Evolutionary conservation across 2,113 vertebrate species (phyloP), one percentile per base, ranked within the genome.

Genomic region (Burhinus bistriatus): DNA sequence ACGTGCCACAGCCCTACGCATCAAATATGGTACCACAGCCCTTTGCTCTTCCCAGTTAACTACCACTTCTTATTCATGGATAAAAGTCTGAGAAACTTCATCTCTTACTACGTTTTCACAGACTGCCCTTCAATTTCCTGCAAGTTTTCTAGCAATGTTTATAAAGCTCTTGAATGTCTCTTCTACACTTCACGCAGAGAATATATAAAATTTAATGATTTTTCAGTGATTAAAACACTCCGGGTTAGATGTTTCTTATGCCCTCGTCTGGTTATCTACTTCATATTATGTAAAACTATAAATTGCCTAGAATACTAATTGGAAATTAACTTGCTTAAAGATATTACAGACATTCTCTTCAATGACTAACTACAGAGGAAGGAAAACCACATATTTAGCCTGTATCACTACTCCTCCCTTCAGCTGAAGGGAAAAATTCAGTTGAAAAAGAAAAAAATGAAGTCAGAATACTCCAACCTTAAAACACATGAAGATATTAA

Each of bases 161-260:
- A 42, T 5, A 84, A 55, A 84, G 25, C 32, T 79, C 70, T 76
- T 52, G 23, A 90, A 71, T 87, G 59, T 82, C 30, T 84, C 26
- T 89, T 87, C 55, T 44, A 72, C 18, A 21, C 17, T 59, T 92
- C 66, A 90, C 9, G 10, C 36, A 80, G 13, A 83, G 16, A 86
- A 92, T 36, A 80, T 36, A 69, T 27, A 90, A 83, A 73, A 90
- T 29, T 11, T 55, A 9, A 61, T 65, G 21, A 57, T 65, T 94
- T 95, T 89, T 86, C 62, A 86, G 76, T 80, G n/a, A 95, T 66
- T 72, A 80, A 88, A 94, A 80, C 30, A 65, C 40, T 82, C 19
- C 1, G 3, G 51, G 59, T 78, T 78, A 80, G 16, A 12, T 92
- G 66, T 30, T 90, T 66, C 68, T 92, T 73, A 79, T 52, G 76